Conservation (phyloP, 2,888 invertebrate genomes). For the Eristalis pertinax region DNA sequence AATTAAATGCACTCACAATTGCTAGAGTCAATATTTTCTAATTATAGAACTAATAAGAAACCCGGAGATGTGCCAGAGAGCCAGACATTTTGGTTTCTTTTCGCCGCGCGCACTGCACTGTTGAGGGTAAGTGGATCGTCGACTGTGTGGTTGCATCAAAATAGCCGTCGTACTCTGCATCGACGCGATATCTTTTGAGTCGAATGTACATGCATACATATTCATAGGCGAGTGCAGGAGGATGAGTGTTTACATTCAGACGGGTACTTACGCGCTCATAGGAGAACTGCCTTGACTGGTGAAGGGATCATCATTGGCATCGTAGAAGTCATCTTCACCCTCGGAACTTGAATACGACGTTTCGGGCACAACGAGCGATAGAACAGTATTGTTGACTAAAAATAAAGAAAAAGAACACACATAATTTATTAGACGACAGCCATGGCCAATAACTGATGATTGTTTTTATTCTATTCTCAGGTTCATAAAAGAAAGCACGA, state of each 20-base stretch:
- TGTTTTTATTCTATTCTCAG: not conserved
- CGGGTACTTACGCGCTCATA: constrained; percentile 79
- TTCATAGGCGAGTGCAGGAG: not conserved
- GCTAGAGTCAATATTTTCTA: constrained; percentile 45
- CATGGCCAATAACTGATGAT: not conserved
- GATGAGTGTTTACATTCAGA: not conserved
- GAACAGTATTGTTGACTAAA: constrained; percentile 78
- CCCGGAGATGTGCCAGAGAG: constrained; percentile 22
- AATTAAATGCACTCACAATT: constrained; percentile 11
- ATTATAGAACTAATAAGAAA: constrained; percentile 41
- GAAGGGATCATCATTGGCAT: constrained; percentile 90
- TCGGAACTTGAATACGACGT: constrained; percentile 99
- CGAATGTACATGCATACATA: not conserved
- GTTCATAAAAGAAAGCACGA: not conserved
- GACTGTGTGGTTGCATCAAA: constrained; percentile 26
- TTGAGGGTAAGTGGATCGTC: constrained; percentile 48
- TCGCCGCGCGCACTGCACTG: constrained; percentile 20
- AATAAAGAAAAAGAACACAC: constrained; percentile 45
- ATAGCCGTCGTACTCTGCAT: constrained; percentile 22
- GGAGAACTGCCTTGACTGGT: constrained; percentile 81
- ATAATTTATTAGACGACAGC: not conserved
- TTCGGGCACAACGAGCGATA: constrained; percentile 87
- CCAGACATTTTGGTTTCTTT: constrained; percentile 29
- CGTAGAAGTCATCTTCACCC: constrained; percentile 96
- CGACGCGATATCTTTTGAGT: constrained; percentile 43